These are phyloP conservation scores for Drosophila prostipennis DNA, from an alignment of 2,888 invertebrate species.

Conservation along the genomic window DNA sequence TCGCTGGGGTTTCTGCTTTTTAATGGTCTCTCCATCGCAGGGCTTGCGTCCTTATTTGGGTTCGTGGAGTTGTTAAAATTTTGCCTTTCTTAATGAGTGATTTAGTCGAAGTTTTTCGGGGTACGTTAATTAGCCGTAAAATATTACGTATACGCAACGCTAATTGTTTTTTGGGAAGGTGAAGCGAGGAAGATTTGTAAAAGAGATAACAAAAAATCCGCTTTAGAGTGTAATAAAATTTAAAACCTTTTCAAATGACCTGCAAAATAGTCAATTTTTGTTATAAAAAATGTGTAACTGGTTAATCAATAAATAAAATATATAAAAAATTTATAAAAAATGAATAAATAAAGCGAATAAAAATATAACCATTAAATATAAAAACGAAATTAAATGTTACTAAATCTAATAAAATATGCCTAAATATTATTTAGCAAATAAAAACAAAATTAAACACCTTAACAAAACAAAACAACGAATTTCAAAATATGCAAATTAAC, in stretches of 20 bases:
- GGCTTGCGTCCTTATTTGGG: slow-evolving; percentile 52
- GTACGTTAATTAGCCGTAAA: slow-evolving; percentile 31
- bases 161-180: slow-evolving; percentile 37
- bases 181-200: slow-evolving; percentile 7
- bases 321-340: too few species aligned
- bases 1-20: slow-evolving; percentile 21
- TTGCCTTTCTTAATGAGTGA: slow-evolving; percentile 32
- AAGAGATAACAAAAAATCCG: background rate
- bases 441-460: background rate
- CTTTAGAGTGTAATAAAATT: background rate
- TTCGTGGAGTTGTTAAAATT: slow-evolving; percentile 23
- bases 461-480: background rate
- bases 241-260: background rate
- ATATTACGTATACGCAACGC: slow-evolving; percentile 59
- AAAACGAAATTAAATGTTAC: too few species aligned
- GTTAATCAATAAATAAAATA: too few species aligned
- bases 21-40: slow-evolving; percentile 21
- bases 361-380: too few species aligned
- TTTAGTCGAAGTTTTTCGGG: slow-evolving; percentile 18
- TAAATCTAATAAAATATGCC: background rate
- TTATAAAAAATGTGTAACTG: too few species aligned
- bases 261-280: background rate
- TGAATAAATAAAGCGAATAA: too few species aligned
- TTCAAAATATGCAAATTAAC: background rate
- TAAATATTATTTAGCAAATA: too few species aligned